phyloP scores from a whole-genome alignment of 2,888 invertebrate genomes.

The Seira sanloemensis region DNA sequence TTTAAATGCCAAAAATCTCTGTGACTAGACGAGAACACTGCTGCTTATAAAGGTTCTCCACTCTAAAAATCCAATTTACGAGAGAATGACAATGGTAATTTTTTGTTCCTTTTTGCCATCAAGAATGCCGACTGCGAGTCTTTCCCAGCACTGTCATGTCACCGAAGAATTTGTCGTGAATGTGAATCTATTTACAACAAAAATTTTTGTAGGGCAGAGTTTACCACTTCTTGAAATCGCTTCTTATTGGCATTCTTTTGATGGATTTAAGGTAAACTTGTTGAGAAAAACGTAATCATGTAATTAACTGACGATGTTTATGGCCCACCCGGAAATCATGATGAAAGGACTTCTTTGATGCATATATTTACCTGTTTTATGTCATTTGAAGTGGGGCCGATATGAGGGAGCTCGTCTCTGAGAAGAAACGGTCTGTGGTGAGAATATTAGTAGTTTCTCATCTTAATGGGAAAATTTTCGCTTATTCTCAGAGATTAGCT shows the following conservation, averaged over 20 bases:
- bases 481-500: too few species aligned
- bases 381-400: too few species aligned
- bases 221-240: not conserved
- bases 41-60: constrained; percentile 1
- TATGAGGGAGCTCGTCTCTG: too few species aligned
- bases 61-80: constrained; percentile 22
- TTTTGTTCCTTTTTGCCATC: constrained; percentile 18
- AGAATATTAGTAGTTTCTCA: too few species aligned
- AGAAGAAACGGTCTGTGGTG: constrained; percentile 32
- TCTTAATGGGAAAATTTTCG: too few species aligned
- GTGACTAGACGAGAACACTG: not conserved
- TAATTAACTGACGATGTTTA: not conserved
- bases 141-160: constrained; percentile 40
- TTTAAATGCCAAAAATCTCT: constrained; percentile 14
- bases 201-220: too few species aligned
- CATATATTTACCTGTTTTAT: too few species aligned
- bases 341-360: constrained; percentile 1
- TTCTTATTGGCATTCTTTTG: not conserved
- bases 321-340: constrained; percentile 42
- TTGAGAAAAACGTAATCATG: constrained; percentile 16
- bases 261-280: not conserved
- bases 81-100: constrained; percentile 31
- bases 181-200: not conserved
- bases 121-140: constrained; percentile 31
- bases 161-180: constrained; percentile 34